A percentile compares a stretch with the other conserved stretches of the same genome.
Conservation (phyloP, 2,888 invertebrate genomes). For the Pediacus dermestoides region DNA sequence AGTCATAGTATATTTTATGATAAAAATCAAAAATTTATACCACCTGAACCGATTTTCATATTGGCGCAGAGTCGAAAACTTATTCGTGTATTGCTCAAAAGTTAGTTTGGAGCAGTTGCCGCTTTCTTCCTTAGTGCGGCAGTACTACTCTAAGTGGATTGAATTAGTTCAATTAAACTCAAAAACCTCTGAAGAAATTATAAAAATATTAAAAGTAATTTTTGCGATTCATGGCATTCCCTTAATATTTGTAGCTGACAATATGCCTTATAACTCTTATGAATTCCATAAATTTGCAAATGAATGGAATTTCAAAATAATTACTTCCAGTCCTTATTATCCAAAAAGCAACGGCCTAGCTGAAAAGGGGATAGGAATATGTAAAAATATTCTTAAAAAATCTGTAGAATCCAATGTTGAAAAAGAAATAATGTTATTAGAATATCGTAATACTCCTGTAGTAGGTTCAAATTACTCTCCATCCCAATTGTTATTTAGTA, state of each 20-base stretch:
- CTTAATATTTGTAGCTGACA: constrained; percentile 21
- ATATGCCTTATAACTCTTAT: constrained; percentile 24
- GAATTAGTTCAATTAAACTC: constrained; percentile 8
- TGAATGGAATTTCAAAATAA: not conserved
- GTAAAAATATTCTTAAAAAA: constrained; percentile 18
- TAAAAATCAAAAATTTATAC: too few species aligned
- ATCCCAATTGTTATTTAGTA: constrained; percentile 14
- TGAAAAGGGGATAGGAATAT: constrained; percentile 25
- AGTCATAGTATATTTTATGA: too few species aligned
- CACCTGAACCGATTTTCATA: too few species aligned
- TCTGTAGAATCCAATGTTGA: constrained; percentile 13
- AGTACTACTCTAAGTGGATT: constrained; percentile 19
- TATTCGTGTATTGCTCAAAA: too few species aligned
- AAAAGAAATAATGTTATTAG: constrained; percentile 14
- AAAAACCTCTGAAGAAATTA: constrained; percentile 12
- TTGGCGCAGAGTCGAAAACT: too few species aligned
- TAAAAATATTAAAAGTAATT: constrained; percentile 18
- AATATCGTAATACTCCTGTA: constrained; percentile 17
- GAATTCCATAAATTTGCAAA: constrained; percentile 16
- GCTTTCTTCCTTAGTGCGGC: too few species aligned
- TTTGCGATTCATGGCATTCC: constrained; percentile 23
- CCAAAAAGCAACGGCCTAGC: constrained; percentile 19
- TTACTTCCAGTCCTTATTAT: constrained; percentile 6
- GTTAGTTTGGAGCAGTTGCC: too few species aligned
- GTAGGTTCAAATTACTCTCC: constrained; percentile 15